phyloP scores from a whole-genome alignment of 2,888 invertebrate genomes.

The Ariolimax columbianus region DNA sequence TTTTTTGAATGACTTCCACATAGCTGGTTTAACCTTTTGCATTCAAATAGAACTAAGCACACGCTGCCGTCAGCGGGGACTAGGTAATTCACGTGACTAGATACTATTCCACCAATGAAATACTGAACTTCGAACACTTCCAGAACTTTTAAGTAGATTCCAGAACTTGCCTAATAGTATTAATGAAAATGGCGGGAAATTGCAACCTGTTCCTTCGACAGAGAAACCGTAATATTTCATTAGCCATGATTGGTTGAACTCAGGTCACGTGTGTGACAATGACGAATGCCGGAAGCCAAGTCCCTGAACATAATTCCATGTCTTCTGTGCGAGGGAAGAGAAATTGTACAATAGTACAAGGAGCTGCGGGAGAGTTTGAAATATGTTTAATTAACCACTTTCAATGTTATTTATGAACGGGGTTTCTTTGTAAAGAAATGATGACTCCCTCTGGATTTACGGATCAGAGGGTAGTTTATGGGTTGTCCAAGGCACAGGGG shows the following conservation, averaged over 20 bases:
- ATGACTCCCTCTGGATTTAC: slow-evolving; percentile 19
- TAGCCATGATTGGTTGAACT: slow-evolving; percentile 46
- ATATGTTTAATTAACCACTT: slow-evolving; percentile 43
- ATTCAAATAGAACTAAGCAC: no score
- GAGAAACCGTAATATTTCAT: slow-evolving; percentile 37
- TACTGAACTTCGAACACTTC: neutral
- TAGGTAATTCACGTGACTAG: neutral
- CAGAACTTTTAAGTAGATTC: slow-evolving; percentile 38
- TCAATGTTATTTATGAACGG: slow-evolving; percentile 44
- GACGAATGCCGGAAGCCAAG: slow-evolving; percentile 48
- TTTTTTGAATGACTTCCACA: no score
- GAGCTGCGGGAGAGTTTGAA: slow-evolving; percentile 27
- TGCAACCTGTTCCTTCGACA: slow-evolving; percentile 32
- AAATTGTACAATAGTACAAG: slow-evolving; percentile 39
- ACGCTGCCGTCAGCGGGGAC: neutral
- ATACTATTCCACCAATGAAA: slow-evolving; percentile 20
- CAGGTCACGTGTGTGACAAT: slow-evolving; percentile 50
- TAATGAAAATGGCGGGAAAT: slow-evolving; percentile 38
- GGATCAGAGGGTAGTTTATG: neutral
- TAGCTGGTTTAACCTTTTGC: no score
- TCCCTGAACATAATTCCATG: slow-evolving; percentile 37
- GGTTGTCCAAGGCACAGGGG: neutral
- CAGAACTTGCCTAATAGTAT: slow-evolving; percentile 14
- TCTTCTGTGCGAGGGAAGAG: slow-evolving; percentile 3
- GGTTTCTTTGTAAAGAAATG: slow-evolving; percentile 17